Evolutionary conservation across 2,888 invertebrate genomes (phyloP).

Genomic region (Diploptera punctata): DNA sequence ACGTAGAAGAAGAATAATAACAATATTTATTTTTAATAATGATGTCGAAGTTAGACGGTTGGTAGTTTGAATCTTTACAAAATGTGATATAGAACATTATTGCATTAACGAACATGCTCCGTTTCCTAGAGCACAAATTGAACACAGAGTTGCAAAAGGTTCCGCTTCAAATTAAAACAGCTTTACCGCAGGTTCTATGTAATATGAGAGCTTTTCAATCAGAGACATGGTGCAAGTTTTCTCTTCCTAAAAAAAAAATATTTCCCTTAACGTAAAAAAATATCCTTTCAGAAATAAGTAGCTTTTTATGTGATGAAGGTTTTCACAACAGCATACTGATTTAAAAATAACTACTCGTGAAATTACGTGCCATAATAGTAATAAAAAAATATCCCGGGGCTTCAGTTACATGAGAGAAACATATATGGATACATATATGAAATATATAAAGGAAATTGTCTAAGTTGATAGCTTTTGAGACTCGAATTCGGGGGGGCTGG

Average conservation of each 20-base stretch:
- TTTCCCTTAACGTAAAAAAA: not conserved
- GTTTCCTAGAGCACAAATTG: not conserved
- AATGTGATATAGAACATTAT: too few relatives aligned
- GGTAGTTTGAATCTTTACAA: too few relatives aligned
- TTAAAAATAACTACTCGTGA: not conserved
- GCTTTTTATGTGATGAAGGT: not conserved
- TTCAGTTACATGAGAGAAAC: too few relatives aligned
- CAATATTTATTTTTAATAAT: too few relatives aligned
- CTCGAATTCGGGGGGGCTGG: too few relatives aligned
- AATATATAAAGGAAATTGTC: too few relatives aligned
- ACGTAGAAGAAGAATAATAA: too few relatives aligned
- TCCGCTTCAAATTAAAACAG: not conserved
- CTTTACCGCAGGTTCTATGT: not conserved
- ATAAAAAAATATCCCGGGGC: not conserved
- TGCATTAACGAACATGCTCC: too few relatives aligned
- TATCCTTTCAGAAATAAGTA: not conserved
- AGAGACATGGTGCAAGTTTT: not conserved
- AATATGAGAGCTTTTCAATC: not conserved
- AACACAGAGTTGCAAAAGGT: not conserved
- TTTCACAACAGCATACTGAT: not conserved
- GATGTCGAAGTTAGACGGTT: too few relatives aligned
- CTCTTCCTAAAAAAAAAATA: not conserved
- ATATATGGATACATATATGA: too few relatives aligned
- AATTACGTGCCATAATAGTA: not conserved
- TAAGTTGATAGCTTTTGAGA: too few relatives aligned